Conservation (phyloP, 2,888 invertebrate species). For the Melanostoma scalare region DNA sequence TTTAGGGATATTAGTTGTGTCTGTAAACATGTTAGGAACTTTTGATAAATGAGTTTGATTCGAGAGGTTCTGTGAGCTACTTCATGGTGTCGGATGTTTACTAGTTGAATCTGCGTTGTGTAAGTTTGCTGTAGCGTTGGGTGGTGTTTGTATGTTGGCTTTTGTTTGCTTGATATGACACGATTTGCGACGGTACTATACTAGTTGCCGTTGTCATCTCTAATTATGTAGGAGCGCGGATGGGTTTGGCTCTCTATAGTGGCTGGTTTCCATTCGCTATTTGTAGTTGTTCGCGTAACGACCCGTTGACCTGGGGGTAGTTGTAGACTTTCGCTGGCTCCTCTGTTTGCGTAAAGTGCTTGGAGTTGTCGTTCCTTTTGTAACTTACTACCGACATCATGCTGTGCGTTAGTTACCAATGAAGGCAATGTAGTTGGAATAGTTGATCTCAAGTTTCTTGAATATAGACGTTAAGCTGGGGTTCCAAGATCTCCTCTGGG, state of each 20-base stretch:
- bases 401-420: neutral
- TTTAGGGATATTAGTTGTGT: neutral
- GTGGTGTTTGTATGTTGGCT: neutral
- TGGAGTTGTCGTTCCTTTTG: neutral
- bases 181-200: constrained; percentile 16
- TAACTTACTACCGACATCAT: neutral
- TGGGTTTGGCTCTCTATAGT: neutral
- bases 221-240: constrained; percentile 7
- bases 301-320: neutral
- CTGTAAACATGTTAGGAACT: neutral
- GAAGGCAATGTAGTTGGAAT: constrained; percentile 14
- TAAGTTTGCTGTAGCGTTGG: neutral
- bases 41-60: neutral
- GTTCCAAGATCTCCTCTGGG: constrained; percentile 13
- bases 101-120: neutral
- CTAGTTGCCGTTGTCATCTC: neutral
- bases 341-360: constrained; percentile 3
- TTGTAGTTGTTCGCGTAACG: neutral
- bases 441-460: constrained; percentile 24
- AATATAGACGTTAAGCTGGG: constrained; percentile 21
- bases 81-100: too few relatives aligned
- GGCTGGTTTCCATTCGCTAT: constrained; percentile 4
- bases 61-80: neutral
- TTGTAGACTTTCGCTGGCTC: neutral
- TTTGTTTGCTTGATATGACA: neutral